A percentile compares a stretch with the other conserved stretches of the same genome.
These are phyloP conservation scores for Hydraecia micacea DNA, from an alignment of 2,888 invertebrate species.

Conservation along the genomic window DNA sequence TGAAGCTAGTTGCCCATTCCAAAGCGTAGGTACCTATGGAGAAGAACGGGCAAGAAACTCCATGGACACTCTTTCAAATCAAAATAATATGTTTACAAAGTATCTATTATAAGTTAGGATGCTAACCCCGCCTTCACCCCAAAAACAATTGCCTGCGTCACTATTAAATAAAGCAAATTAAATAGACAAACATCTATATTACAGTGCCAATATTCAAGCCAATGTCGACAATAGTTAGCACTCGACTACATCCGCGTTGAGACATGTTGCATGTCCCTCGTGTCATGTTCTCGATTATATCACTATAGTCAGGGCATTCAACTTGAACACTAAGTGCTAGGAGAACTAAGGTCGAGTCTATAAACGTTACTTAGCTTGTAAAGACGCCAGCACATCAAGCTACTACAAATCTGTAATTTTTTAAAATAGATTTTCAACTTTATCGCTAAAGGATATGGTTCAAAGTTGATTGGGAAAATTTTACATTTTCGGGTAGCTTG, in stretches of 20 bases:
- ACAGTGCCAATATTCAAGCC: background rate
- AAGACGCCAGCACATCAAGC: too few species aligned
- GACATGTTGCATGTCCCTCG: conserved; percentile 10
- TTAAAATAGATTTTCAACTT: too few species aligned
- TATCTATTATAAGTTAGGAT: too few species aligned
- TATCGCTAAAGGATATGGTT: too few species aligned
- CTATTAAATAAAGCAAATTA: background rate
- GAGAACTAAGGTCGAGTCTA: background rate
- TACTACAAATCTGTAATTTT: too few species aligned
- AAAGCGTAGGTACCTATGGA: too few species aligned
- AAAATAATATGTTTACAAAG: too few species aligned
- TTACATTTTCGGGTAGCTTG: too few species aligned
- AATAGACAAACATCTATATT: background rate
- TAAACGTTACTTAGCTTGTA: background rate
- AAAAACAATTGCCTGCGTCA: background rate
- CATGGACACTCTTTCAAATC: too few species aligned
- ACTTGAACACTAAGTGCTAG: conserved; percentile 24
- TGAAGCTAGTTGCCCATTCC: too few species aligned
- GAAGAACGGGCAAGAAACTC: too few species aligned
- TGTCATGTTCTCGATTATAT: conserved; percentile 37
- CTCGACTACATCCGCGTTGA: conserved; percentile 34
- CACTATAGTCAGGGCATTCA: conserved; percentile 26
- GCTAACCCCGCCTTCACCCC: background rate
- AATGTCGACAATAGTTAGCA: conserved; percentile 8
- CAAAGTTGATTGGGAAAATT: too few species aligned